Conservation (phyloP, 1,140 invertebrate genomes). For the Thereuonema tuberculata region DNA sequence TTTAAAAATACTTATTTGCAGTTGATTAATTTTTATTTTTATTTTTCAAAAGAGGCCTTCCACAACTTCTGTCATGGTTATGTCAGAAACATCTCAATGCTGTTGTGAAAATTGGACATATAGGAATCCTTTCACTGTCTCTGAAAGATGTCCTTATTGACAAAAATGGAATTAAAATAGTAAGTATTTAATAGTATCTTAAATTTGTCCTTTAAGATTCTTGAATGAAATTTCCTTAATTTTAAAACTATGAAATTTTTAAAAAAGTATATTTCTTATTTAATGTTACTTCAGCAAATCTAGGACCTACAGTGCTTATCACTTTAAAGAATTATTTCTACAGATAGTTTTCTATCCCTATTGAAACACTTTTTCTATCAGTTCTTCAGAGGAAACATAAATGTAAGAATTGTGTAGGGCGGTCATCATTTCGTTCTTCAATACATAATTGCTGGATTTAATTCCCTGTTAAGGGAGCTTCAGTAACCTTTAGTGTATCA, state of each 20-base stretch:
- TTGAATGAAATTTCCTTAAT: constrained; percentile 9
- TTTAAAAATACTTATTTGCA: neutral
- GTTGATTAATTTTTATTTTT: neutral
- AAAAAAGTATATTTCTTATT: constrained; percentile 1
- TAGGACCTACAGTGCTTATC: no score
- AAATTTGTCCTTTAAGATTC: neutral
- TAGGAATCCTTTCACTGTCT: constrained; percentile 49
- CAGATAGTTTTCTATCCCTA: no score
- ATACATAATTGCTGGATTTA: no score
- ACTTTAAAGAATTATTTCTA: no score
- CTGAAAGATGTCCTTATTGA: constrained; percentile 48
- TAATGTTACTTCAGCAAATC: constrained; percentile 12
- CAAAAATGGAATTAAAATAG: constrained; percentile 50
- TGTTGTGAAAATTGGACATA: constrained; percentile 47
- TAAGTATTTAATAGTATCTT: constrained; percentile 36
- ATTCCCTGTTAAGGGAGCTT: no score
- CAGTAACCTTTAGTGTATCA: no score
- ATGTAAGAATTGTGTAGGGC: no score
- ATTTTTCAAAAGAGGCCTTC: constrained; percentile 41
- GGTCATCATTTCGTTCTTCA: no score
- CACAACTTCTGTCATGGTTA: constrained; percentile 48
- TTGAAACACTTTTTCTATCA: no score
- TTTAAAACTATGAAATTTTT: constrained; percentile 6
- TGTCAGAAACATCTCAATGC: constrained; percentile 50
- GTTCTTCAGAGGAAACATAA: no score